Conservation (phyloP, 2,888 invertebrate species). For the Campoplex capitator region DNA sequence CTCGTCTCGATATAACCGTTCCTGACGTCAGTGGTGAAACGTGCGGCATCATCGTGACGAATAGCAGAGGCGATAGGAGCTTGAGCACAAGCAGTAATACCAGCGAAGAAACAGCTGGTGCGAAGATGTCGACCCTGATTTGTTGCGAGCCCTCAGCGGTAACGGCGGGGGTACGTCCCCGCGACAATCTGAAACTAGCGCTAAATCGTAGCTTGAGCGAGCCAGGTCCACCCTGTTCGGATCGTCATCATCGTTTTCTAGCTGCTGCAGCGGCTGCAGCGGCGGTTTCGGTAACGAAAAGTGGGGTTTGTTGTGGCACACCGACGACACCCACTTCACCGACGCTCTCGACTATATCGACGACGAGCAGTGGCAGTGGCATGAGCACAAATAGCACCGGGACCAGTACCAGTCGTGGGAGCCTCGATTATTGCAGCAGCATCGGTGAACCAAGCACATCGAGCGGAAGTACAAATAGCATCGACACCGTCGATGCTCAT, state of each 20-base stretch:
- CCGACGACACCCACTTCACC: conserved; percentile 78
- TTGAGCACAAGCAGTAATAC: conserved; percentile 26
- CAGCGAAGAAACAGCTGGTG: conserved; percentile 44
- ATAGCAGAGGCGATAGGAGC: conserved; percentile 6
- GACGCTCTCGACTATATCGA: conserved; percentile 75
- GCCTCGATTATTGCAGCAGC: conserved; percentile 58
- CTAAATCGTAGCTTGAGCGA: conserved; percentile 87
- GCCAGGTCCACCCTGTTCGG: conserved; percentile 84
- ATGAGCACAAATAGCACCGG: conserved; percentile 67
- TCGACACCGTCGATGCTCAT: conserved; percentile 61
- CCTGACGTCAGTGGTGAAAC: conserved; percentile 72
- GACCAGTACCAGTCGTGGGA: conserved; percentile 63
- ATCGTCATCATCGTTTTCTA: conserved; percentile 68
- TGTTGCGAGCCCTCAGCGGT: conserved; percentile 85
- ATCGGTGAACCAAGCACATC: conserved; percentile 50
- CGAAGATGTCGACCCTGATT: conserved; percentile 85
- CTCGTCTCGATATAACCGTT: conserved; percentile 75
- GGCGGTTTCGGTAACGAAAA: conserved; percentile 61
- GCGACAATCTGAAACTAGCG: conserved; percentile 86
- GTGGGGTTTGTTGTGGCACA: conserved; percentile 54
- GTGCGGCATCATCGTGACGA: conserved; percentile 44
- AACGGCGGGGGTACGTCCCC: conserved; percentile 83
- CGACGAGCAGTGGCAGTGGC: conserved; percentile 73
- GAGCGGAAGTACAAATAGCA: conserved; percentile 69
- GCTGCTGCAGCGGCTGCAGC: conserved; percentile 58